phyloP scores from a whole-genome alignment of 2,797 vertebrate species.

The Carapus acus region DNA sequence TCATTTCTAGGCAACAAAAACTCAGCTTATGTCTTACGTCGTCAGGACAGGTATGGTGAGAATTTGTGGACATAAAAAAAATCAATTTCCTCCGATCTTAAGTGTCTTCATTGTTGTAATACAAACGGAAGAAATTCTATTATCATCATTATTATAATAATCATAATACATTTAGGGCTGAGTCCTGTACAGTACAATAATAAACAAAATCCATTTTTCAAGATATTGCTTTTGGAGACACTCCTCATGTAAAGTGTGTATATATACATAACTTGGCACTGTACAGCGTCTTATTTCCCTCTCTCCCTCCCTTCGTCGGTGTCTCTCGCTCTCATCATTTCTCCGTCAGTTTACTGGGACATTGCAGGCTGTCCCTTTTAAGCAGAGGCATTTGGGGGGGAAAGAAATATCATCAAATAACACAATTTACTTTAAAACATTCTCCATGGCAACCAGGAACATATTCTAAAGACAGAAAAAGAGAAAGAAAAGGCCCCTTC shows the following conservation, averaged over 20 bases:
- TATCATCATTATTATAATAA: constrained; percentile 74
- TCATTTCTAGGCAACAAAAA: constrained; percentile 68
- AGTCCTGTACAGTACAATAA: constrained; percentile 81
- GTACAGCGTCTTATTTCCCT: constrained; percentile 68
- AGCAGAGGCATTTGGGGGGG: constrained; percentile 54
- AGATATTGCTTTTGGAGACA: constrained; percentile 84
- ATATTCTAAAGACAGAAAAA: constrained; percentile 53
- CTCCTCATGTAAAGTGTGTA: constrained; percentile 71
- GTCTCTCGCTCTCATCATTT: constrained; percentile 47
- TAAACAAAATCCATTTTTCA: constrained; percentile 77
- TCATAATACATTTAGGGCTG: constrained; percentile 80
- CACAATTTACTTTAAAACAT: constrained; percentile 68
- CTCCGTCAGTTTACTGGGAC: constrained; percentile 63
- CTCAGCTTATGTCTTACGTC: constrained; percentile 60
- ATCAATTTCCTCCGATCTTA: constrained; percentile 67
- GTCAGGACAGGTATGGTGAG: constrained; percentile 58
- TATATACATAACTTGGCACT: constrained; percentile 83
- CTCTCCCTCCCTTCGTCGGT: constrained; percentile 49
- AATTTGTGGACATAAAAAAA: constrained; percentile 62
- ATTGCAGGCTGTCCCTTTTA: constrained; percentile 61
- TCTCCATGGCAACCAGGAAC: constrained; percentile 73
- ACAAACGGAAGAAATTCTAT: constrained; percentile 75
- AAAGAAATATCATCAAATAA: constrained; percentile 66
- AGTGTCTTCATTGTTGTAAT: constrained; percentile 75
- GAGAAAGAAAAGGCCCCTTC: constrained; percentile 37